Evolutionary conservation across 2,113 vertebrate genomes (phyloP), one percentile per base, ranked within the genome.

Genomic region (Salvator merianae): DNA sequence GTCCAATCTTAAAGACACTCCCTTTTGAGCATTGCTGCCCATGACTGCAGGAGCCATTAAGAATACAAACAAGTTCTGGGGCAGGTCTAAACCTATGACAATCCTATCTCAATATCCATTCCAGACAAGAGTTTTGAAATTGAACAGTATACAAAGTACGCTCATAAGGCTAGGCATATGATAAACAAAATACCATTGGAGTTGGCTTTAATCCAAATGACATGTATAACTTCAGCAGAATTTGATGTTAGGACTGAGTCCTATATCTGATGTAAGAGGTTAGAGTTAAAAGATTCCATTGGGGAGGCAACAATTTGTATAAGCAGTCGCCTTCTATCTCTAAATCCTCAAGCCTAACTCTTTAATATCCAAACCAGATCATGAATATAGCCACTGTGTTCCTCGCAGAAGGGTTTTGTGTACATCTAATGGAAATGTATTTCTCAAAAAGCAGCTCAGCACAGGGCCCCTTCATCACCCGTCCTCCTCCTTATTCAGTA

Each of bases 401-500:
- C 81, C 0, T 36, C 16, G 10, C 40, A 81, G 28, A 43, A 3
- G 22, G 5, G 18, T 20, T 59, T 59, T 59, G 55, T 59, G 32
- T 59, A 3, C 12, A 8, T 86, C 77, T 84, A 66, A 90, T 83
- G 40, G 73, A 62, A 91, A 85, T 81, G 82, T 53, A 24, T 85
- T 50, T 26, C 68, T 77, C 34, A 78, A 28, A 68, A 70, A 5
- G 55, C 1, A 59, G 77, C 4, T 34, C 9, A 82, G 66, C 0
- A 0, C 84, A 2, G 34, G 75, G 88, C 86, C 55, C 62, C 14
- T 68, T 38, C 18, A 7, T 50, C 63, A 20, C 4, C 69, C 53
- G 34, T n/a, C 62, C 69, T 72, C 26, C 36, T 43, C 34, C 34
- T 78, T 16, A 62, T 90, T 84, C 38, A 79, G 12, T 72, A 71